These are phyloP conservation scores for Tachysurus fulvidraco DNA, from an alignment of 2,113 vertebrate genomes.

Conservation along the genomic window DNA sequence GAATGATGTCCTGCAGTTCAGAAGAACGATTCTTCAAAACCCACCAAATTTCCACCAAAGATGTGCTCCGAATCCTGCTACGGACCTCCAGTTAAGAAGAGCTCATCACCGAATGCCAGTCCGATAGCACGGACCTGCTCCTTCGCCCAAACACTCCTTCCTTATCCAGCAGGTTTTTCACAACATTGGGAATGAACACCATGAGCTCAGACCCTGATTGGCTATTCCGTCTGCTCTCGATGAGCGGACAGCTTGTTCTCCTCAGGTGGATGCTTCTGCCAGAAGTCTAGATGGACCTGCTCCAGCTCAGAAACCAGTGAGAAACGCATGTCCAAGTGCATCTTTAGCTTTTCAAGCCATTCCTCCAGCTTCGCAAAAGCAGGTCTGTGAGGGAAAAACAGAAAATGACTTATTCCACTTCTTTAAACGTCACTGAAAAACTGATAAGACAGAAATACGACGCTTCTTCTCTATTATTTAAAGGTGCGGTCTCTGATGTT, in stretches of 20 bases:
- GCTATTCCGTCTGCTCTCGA: conserved; percentile 76
- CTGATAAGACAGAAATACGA: no score
- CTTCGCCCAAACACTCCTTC: background rate
- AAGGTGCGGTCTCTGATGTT: no score
- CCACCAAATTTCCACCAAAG: conserved; percentile 60
- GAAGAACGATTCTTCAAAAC: conserved; percentile 25
- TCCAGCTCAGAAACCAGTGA: conserved; percentile 87
- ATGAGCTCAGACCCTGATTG: conserved; percentile 9
- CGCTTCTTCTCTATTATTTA: no score
- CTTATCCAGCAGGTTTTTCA: conserved; percentile 24
- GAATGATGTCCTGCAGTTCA: conserved; percentile 52
- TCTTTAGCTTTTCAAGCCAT: conserved; percentile 89
- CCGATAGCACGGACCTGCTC: conserved; percentile 3
- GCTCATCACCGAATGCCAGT: conserved; percentile 41
- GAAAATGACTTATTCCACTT: no score
- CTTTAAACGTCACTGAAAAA: background rate
- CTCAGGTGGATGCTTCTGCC: conserved; percentile 75
- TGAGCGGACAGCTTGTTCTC: conserved; percentile 79
- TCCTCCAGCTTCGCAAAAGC: conserved; percentile 88
- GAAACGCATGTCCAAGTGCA: conserved; percentile 88
- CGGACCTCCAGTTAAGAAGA: conserved; percentile 47
- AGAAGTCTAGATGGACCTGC: conserved; percentile 83
- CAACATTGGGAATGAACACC: conserved; percentile 24
- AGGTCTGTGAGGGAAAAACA: conserved; percentile 71
- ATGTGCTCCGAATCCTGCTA: conserved; percentile 40